Percentiles rank a stretch among this genome's conserved stretches.
phyloP scores from a whole-genome alignment of 2,113 vertebrate species.

The Bucco capensis region DNA sequence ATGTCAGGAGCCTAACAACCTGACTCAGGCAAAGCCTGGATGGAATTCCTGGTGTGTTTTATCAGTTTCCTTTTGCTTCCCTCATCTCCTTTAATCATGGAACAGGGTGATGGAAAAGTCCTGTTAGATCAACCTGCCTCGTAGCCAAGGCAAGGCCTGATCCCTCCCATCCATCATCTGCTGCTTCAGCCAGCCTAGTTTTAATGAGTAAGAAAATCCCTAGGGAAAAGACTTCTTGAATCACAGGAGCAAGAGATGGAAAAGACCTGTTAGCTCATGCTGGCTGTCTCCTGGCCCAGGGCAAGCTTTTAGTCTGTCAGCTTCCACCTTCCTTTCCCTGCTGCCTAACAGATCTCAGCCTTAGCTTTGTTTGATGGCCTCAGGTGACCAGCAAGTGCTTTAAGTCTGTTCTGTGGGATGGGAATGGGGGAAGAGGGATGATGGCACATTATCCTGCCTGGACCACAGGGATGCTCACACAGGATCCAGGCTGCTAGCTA shows the following conservation, averaged over 20 bases:
- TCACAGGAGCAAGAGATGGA: slow-evolving; percentile 29
- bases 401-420: neutral
- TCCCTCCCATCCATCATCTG: neutral
- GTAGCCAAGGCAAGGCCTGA: slow-evolving; percentile 41
- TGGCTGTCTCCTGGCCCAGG: slow-evolving; percentile 34
- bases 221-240: neutral
- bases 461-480: fast-evolving
- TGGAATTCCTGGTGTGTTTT: slow-evolving; percentile 10
- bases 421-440: fast-evolving
- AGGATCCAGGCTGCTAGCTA: neutral
- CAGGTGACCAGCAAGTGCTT: neutral
- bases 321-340: neutral
- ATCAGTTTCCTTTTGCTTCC: slow-evolving; percentile 31
- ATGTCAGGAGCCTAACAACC: slow-evolving; percentile 57
- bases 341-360: neutral
- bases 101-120: slow-evolving; percentile 42
- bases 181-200: slow-evolving; percentile 39
- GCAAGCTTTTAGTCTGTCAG: neutral
- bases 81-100: slow-evolving; percentile 4
- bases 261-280: slow-evolving; percentile 51
- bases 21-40: slow-evolving; percentile 22
- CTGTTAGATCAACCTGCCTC: slow-evolving; percentile 10
- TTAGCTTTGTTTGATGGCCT: neutral
- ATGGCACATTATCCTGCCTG: neutral
- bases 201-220: slow-evolving; percentile 1